phyloP scores from a whole-genome alignment of 92 coral and sea anemone genomes.

The Scolanthus callimorphus region DNA sequence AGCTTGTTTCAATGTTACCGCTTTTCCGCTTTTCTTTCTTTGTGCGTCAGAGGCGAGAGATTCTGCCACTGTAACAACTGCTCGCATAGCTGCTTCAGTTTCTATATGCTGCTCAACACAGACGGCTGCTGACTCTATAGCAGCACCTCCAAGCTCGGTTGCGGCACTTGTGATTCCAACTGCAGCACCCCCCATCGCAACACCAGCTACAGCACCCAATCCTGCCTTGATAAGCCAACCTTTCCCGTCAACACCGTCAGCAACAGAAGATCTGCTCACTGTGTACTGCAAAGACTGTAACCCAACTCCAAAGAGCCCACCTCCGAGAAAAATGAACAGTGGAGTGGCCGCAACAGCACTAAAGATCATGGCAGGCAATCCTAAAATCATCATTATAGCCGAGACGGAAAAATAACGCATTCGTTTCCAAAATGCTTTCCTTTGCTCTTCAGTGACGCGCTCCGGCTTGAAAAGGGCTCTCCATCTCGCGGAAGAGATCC shows the following conservation, averaged over 20 bases:
- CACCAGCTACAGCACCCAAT: constrained; percentile 28
- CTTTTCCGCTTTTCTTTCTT: constrained; percentile 19
- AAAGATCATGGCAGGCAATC: constrained; percentile 3
- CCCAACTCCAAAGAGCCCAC: constrained; percentile 3
- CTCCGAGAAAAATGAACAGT: not conserved
- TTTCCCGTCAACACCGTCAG: constrained; percentile 16
- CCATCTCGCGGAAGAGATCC: constrained; percentile 17
- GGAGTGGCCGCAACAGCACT: constrained; percentile 14
- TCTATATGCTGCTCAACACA: constrained; percentile 7
- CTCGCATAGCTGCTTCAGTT: constrained; percentile 23
- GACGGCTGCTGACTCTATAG: constrained; percentile 17
- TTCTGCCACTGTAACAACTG: constrained; percentile 6
- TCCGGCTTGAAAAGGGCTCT: constrained; percentile 49
- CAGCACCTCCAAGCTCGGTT: constrained; percentile 22
- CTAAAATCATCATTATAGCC: constrained; percentile 10
- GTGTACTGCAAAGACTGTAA: constrained; percentile 1
- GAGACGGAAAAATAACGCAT: constrained; percentile 5
- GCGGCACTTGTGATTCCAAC: constrained; percentile 20
- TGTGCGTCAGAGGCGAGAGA: constrained; percentile 8
- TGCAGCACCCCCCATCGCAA: constrained; percentile 28
- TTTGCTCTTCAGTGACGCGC: constrained; percentile 34
- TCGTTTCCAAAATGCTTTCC: constrained; percentile 3
- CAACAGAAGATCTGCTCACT: constrained; percentile 16
- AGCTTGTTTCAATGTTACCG: constrained; percentile 23
- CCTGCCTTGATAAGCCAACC: constrained; percentile 8